A percentile compares a stretch with the other conserved stretches of the same genome.
Evolutionary conservation across 2,797 vertebrate species (phyloP).

Genomic region (Pseudochirops corinnae): DNA sequence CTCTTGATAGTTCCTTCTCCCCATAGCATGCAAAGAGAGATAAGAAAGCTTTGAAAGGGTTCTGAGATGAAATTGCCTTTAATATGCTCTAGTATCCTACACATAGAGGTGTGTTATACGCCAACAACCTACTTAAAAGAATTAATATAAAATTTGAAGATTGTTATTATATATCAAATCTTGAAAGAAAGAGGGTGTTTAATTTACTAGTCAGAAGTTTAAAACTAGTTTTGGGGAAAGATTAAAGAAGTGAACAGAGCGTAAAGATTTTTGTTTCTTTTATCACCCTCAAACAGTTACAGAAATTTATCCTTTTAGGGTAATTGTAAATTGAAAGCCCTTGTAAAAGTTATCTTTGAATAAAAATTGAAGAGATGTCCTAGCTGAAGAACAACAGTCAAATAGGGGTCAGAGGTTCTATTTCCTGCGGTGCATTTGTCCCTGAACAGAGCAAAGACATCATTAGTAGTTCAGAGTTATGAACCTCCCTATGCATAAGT

Average conservation of each 20-base stretch:
- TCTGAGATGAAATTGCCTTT: constrained; percentile 7
- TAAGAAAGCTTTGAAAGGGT: constrained; percentile 4
- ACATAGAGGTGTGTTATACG: neutral
- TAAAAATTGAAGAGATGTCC: too few relatives aligned
- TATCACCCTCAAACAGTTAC: neutral
- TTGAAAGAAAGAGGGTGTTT: constrained; percentile 55
- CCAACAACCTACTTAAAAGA: constrained; percentile 19
- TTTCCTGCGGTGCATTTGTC: too few relatives aligned
- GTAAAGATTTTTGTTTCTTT: neutral
- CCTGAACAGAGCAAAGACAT: too few relatives aligned
- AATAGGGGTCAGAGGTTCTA: too few relatives aligned
- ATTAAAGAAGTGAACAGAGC: neutral
- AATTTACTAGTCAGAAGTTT: neutral
- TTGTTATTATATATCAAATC: constrained; percentile 43
- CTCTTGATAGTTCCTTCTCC: constrained; percentile 31
- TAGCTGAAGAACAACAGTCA: too few relatives aligned
- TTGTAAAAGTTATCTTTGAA: too few relatives aligned
- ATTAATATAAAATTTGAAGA: constrained; percentile 28
- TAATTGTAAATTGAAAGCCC: too few relatives aligned
- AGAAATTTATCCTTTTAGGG: neutral
- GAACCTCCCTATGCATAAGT: too few relatives aligned
- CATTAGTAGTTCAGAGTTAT: too few relatives aligned
- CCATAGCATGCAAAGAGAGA: constrained; percentile 34
- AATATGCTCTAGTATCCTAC: neutral
- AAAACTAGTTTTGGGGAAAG: neutral